phyloP scores from a whole-genome alignment of 2,888 invertebrate genomes.

The Andrena hattorfiana region DNA sequence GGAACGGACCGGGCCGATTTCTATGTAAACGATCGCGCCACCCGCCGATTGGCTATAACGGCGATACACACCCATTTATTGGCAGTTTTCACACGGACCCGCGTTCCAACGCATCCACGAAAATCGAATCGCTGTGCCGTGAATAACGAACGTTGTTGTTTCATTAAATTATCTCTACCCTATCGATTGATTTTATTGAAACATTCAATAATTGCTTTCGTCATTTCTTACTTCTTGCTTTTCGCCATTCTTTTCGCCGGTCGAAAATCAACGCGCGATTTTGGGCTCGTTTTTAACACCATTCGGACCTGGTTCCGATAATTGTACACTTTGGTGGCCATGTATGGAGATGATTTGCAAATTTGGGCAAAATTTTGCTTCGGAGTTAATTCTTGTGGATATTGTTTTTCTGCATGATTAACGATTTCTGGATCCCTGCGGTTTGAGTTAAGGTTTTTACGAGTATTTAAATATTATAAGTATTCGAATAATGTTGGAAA shows the following conservation, averaged over 20 bases:
- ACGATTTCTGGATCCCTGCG: too few relatives aligned
- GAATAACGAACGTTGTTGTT: conserved; percentile 59
- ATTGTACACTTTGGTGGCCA: neutral
- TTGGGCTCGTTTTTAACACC: neutral
- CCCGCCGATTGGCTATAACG: conserved; percentile 58
- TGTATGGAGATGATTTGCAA: neutral
- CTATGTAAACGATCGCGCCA: conserved; percentile 44
- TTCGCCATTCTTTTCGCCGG: neutral
- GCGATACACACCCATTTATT: conserved; percentile 35
- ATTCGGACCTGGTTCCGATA: neutral
- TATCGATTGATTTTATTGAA: conserved; percentile 40
- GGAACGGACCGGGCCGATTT: conserved; percentile 47
- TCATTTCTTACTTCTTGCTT: too few relatives aligned
- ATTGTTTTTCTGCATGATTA: neutral
- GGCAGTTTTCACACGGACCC: conserved; percentile 52
- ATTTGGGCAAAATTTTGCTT: neutral
- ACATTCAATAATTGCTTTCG: too few relatives aligned
- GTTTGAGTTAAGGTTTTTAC: too few relatives aligned
- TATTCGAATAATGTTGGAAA: too few relatives aligned
- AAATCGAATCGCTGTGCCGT: conserved; percentile 58
- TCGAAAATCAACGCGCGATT: neutral
- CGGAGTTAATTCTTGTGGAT: neutral
- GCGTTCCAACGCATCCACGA: conserved; percentile 31
- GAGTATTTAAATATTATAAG: too few relatives aligned
- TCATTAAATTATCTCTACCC: conserved; percentile 58